Percentiles rank a stretch among this genome's conserved stretches.
phyloP scores from a whole-genome alignment of 2,113 vertebrate genomes.

The Ailurus styani region DNA sequence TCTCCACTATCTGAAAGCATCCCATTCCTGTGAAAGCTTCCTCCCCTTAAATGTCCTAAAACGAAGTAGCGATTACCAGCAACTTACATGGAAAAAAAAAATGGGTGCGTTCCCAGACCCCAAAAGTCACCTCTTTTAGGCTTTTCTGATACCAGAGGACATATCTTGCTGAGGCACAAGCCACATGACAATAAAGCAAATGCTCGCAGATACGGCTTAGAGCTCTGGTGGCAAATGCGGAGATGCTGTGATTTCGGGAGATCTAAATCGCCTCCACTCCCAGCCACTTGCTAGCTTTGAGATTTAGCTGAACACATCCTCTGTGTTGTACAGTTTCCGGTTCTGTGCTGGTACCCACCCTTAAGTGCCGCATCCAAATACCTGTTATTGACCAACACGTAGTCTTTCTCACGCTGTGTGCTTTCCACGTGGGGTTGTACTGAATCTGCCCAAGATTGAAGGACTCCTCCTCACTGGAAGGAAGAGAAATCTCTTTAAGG shows the following conservation, averaged over 20 bases:
- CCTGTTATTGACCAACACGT: neutral
- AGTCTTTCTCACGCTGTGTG: neutral
- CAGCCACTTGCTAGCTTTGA: neutral
- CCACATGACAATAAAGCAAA: neutral
- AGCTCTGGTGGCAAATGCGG: fast-evolving
- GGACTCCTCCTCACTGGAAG: neutral
- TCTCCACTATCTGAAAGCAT: neutral
- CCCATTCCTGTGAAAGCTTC: neutral
- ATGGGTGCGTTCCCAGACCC: neutral
- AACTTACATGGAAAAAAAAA: neutral
- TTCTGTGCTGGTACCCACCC: too few relatives aligned
- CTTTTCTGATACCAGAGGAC: neutral
- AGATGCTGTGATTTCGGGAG: neutral
- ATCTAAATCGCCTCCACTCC: neutral
- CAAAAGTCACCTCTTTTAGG: neutral
- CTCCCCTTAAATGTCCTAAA: fast-evolving
- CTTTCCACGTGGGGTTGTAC: neutral
- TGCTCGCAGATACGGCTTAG: neutral
- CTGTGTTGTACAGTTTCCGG: neutral
- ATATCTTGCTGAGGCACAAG: neutral
- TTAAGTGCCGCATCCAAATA: neutral
- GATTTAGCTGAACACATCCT: neutral
- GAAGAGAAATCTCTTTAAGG: neutral
- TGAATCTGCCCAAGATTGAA: neutral
- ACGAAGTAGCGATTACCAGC: neutral